Base-by-base conservation (phyloP, 1,140 invertebrate species). In the Drosophila rhopaloa region DNA sequence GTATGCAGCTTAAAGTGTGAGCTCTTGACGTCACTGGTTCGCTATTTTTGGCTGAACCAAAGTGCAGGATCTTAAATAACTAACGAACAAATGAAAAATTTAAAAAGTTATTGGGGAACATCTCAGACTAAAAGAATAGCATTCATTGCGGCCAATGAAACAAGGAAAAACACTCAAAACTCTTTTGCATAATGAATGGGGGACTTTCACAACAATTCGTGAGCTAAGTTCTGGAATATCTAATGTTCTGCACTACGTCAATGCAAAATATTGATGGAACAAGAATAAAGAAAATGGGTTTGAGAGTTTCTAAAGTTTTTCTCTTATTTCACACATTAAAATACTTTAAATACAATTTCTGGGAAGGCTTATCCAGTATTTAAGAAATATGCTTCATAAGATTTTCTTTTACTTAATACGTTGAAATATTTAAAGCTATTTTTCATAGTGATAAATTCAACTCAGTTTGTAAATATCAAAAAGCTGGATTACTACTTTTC, bases 131-230 rank as follows among this genome's bases (percentile, higher is more conserved):
- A 58, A 19, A 9, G 65, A n/a, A 58, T 41, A 9, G 41, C 10
- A 19, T 51, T 32, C 13, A 5, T 5, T 27, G 10, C 16, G 10
- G 50, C 35, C 46, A 35, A 16, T 44, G 32, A 6, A 40, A 75
- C 59, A 65, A 27, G 35, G 47, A 66, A 76, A 76, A 50, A 51
- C 73, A 56, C 74, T 76, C 24, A 35, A 46, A 59, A 46, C 24
- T 38, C 61, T 53, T 57, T 51, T 77, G 76, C 81, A 83, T 83
- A 63, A 50, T 61, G 66, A 72, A 83, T 80, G 58, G 57, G 9
- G 27, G 37, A 55, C 50, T 77, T 72, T 50, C 19, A 55, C 41
- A 50, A 14, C 14, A 57, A 47, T 50, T 57, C 29, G 10, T 50
- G 40, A 7, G n/a, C 19, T 14, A 6, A 6, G 11, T 46, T 44